Evolutionary conservation across 2,113 vertebrate genomes (phyloP).

Genomic region (Mionectes macconnelli): DNA sequence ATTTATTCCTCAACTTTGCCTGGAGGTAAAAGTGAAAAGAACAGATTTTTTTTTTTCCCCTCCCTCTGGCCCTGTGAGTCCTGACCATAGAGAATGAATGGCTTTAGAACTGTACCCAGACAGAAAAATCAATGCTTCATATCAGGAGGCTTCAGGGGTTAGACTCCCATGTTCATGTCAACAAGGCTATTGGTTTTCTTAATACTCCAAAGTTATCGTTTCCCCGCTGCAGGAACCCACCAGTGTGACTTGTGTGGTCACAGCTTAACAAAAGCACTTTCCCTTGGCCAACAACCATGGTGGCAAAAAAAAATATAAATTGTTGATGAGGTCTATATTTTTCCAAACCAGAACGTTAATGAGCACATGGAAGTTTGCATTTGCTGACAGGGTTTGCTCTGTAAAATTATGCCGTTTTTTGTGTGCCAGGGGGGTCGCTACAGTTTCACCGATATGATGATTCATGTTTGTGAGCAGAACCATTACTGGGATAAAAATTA

Average conservation of each 20-base stretch:
- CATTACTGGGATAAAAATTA: neutral
- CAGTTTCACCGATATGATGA: neutral
- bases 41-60: conserved; percentile 73
- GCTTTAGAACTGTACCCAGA: conserved; percentile 89
- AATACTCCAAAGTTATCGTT: conserved; percentile 98
- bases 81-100: conserved; percentile 98
- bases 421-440: neutral
- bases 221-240: conserved; percentile 84
- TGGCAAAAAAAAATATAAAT: conserved; percentile 69
- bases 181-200: conserved; percentile 99
- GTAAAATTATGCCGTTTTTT: neutral
- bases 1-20: conserved; percentile 89
- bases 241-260: conserved; percentile 91
- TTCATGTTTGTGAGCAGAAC: neutral
- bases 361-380: neutral
- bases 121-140: conserved; percentile 99
- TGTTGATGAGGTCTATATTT: conserved; percentile 73
- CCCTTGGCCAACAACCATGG: conserved; percentile 74
- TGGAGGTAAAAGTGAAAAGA: conserved; percentile 86
- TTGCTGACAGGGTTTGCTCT: neutral
- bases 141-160: conserved; percentile 99
- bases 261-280: conserved; percentile 90
- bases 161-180: conserved; percentile 98
- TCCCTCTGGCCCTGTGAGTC: conserved; percentile 80
- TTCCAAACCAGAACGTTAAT: conserved; percentile 18